Percentiles rank a stretch among this genome's conserved stretches.
Evolutionary conservation across 2,888 invertebrate species (phyloP).

Genomic region (Pseudococcus jackbeardsleyi): DNA sequence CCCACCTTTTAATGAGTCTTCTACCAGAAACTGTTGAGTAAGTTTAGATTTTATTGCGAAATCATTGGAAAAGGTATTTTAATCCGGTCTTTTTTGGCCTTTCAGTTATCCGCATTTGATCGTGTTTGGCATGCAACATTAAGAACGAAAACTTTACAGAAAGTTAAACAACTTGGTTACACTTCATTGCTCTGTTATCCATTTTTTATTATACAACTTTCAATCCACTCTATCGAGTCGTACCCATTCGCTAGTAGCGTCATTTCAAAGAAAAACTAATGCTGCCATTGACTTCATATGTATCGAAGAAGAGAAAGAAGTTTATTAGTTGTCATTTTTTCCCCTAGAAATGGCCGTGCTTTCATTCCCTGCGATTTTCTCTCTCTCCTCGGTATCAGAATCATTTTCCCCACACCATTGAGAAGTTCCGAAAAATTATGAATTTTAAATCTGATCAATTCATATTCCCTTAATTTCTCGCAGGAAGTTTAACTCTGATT

Average conservation of each 20-base stretch:
- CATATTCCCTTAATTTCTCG: too few relatives aligned
- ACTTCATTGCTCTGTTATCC: conserved; percentile 35
- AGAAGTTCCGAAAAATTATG: too few relatives aligned
- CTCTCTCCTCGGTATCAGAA: too few relatives aligned
- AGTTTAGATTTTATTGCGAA: conserved; percentile 12
- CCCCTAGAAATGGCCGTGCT: too few relatives aligned
- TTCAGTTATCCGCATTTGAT: conserved; percentile 34
- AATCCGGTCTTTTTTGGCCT: conserved; percentile 18
- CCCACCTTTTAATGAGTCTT: neutral
- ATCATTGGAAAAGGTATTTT: conserved; percentile 24
- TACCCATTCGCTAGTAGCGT: neutral
- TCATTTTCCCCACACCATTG: too few relatives aligned
- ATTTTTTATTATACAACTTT: conserved; percentile 34
- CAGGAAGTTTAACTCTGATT: too few relatives aligned
- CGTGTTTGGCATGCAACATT: conserved; percentile 41
- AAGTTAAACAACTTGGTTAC: conserved; percentile 34
- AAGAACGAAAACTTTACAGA: conserved; percentile 6
- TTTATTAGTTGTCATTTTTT: neutral
- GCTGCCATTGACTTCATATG: neutral
- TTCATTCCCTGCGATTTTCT: too few relatives aligned
- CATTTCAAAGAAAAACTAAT: neutral
- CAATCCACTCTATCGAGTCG: neutral
- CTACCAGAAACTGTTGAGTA: neutral
- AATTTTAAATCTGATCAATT: too few relatives aligned
- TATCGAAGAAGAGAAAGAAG: neutral